Evolutionary conservation across 2,113 vertebrate genomes (phyloP), one percentile per base, ranked within the genome.

Genomic region (Macrotis lagotis): DNA sequence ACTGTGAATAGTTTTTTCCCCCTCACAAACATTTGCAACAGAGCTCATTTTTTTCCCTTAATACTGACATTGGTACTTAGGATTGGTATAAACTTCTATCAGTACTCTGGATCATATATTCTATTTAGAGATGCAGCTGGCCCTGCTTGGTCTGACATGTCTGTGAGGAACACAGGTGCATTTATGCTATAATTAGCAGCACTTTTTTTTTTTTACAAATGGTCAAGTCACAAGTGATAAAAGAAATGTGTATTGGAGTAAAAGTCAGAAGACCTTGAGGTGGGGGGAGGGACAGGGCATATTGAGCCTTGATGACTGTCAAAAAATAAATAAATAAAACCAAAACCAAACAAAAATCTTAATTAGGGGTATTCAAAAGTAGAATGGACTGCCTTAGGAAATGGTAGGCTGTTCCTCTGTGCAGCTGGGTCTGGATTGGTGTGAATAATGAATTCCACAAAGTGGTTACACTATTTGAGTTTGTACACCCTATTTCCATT

Each of bases 121-220:
- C 66, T 83, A 83, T 83, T 83, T 83, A 83, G 66, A 83, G 66
- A 83, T 83, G 66, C 66, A 83, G 66, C 66, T 83, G 66, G 66
- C 66, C 19, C n/a, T 83, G n/a, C 66, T 83, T 44, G 24, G 66
- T 83, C 66, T 83, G 66, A 83, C 66, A 83, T 83, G 66, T 44
- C 16, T 83, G n/a, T 83, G 66, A 83, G 66, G 66, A 83, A 83
- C 66, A 83, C 66, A 83, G 66, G 66, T 83, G 66, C 66, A 44
- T 83, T 44, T 2, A 83, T 83, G 19, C 66, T 83, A 83, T 83
- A 83, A 83, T 83, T 83, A 83, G 66, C 66, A 83, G 66, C 6
- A 83, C 51, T 52, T 52, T 44, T 74, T 66, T 74, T 44, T 83
- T 7, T n/a, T 83, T n/a, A n/a, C n/a, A n/a, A 44, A 83, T 83